Percentiles rank a stretch among this genome's conserved stretches.
Evolutionary conservation across 92 coral and sea anemone species (phyloP).

Genomic region (Paramuricea clavata): DNA sequence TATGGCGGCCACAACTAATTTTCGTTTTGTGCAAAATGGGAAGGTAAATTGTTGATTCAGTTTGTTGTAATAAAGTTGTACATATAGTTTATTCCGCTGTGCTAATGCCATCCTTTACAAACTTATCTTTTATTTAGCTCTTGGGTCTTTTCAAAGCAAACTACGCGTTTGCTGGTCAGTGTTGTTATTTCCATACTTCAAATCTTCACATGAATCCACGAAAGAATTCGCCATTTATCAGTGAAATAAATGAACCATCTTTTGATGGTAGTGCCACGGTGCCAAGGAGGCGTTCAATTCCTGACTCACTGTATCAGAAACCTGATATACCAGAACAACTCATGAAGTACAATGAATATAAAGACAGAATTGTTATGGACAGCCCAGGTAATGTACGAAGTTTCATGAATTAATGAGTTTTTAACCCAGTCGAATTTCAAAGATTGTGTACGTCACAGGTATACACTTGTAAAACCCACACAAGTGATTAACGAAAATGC

Average conservation of each 20-base stretch:
- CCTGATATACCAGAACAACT: constrained; percentile 46
- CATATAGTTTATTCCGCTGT: background rate
- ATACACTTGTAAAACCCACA: background rate
- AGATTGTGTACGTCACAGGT: background rate
- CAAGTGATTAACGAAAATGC: background rate
- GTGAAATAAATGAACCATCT: constrained; percentile 22
- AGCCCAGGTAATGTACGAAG: constrained; percentile 17
- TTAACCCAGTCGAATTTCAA: background rate
- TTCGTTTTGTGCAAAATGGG: background rate
- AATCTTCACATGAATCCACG: constrained; percentile 21
- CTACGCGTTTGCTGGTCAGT: background rate
- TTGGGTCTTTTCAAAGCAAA: background rate
- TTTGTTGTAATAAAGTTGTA: background rate
- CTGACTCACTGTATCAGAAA: constrained; percentile 35
- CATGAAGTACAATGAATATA: constrained; percentile 40
- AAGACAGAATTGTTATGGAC: constrained; percentile 46
- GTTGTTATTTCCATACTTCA: constrained; percentile 12
- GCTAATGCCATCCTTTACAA: background rate
- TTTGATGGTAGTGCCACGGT: constrained; percentile 27
- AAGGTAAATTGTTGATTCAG: background rate
- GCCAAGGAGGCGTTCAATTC: constrained; percentile 37
- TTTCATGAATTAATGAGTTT: background rate
- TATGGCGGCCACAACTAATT: background rate
- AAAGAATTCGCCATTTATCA: constrained; percentile 45
- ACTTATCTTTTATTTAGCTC: background rate